These are phyloP conservation scores for Stegana nigrithorax DNA, from an alignment of 2,888 invertebrate species.

Conservation along the genomic window DNA sequence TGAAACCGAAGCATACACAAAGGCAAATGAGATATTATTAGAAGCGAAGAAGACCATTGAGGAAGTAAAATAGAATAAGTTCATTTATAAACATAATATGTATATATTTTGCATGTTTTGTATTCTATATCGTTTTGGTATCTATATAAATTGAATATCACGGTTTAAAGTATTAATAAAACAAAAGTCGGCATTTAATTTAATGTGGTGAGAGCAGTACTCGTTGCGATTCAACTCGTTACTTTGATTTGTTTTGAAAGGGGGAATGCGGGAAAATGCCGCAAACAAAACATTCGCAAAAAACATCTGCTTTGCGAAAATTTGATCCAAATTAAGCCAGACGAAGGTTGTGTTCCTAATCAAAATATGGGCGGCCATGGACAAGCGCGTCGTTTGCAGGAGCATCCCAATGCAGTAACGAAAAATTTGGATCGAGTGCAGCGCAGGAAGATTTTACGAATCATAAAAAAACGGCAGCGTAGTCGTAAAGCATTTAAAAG, in stretches of 20 bases:
- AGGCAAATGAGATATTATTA: conserved; percentile 76
- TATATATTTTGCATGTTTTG: too few relatives aligned
- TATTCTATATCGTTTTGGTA: too few relatives aligned
- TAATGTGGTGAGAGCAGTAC: too few relatives aligned
- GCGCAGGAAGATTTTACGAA: not conserved
- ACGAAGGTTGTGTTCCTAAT: too few relatives aligned
- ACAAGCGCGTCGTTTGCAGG: not conserved
- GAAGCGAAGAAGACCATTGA: conserved; percentile 72
- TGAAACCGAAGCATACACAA: conserved; percentile 77
- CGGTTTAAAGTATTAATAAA: too few relatives aligned
- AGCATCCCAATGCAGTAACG: not conserved
- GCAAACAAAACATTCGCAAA: conserved; percentile 34
- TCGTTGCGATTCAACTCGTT: too few relatives aligned
- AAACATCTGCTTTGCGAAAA: conserved; percentile 42
- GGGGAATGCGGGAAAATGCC: conserved; percentile 41
- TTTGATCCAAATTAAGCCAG: too few relatives aligned
- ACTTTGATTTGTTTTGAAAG: too few relatives aligned
- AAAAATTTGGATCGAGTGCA: not conserved
- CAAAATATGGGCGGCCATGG: too few relatives aligned
- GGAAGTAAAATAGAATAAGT: too few relatives aligned
- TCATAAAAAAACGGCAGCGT: conserved; percentile 17
- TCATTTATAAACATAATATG: not conserved
- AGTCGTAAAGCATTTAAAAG: conserved; percentile 24
- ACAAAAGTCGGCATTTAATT: not conserved
- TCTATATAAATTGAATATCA: conserved; percentile 17